Conservation (phyloP, 2,797 vertebrate genomes). For the Chaenodraco wilsoni region DNA sequence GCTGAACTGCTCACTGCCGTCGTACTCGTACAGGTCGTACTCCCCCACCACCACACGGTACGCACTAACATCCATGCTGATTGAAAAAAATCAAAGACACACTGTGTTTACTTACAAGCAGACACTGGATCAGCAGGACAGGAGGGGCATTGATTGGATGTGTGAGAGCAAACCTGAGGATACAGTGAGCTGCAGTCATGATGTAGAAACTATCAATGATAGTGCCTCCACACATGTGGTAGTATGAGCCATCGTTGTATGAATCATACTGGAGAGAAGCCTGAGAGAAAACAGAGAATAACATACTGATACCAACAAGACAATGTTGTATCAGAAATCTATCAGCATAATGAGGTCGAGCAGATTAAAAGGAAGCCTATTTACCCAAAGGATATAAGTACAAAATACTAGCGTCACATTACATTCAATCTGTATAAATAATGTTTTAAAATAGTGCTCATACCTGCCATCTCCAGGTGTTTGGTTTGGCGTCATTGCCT, state of each 20-base stretch:
- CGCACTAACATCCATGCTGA: conserved; percentile 50
- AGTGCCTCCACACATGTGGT: conserved; percentile 73
- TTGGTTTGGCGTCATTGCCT: conserved; percentile 57
- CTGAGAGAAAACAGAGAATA: conserved; percentile 48
- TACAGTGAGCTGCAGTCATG: conserved; percentile 81
- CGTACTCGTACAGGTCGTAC: conserved; percentile 63
- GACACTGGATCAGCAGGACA: neutral
- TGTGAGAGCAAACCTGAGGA: conserved; percentile 59
- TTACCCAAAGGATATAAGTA: too few species aligned
- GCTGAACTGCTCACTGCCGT: conserved; percentile 71
- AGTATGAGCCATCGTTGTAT: conserved; percentile 43
- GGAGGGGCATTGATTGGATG: neutral
- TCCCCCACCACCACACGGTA: conserved; percentile 75
- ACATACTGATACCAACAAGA: neutral
- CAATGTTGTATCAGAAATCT: neutral
- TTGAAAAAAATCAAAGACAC: conserved; percentile 1
- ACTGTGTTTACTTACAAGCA: neutral
- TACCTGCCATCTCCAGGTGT: conserved; percentile 80
- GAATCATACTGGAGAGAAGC: conserved; percentile 71
- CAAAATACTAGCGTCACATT: too few species aligned
- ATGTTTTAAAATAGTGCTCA: neutral
- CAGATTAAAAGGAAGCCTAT: neutral
- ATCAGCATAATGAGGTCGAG: neutral
- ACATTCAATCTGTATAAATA: too few species aligned
- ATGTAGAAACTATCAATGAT: conserved; percentile 50